Base-by-base conservation (phyloP, 2,797 vertebrate species). In the Muscicapa striata region DNA sequence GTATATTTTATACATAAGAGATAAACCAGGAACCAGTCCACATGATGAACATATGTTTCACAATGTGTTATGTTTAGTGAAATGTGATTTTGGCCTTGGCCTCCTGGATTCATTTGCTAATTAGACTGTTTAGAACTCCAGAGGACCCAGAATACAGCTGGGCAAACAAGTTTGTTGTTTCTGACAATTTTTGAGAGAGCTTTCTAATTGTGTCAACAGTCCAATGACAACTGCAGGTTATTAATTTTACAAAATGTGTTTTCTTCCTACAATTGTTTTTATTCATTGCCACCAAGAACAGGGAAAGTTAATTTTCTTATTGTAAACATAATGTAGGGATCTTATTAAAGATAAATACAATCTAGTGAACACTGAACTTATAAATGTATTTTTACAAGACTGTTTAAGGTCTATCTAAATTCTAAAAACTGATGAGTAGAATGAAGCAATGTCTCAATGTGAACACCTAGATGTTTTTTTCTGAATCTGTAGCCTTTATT, bases 401-500 rank as follows among this genome's bases (percentile, higher is more conserved):
- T 16, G 3, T 23, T 81, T 84, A 75, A 78, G 9, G 2, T 48
- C 17, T 15, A 24, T 32, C 61, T 81, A 78, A 51, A 73, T 91
- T 88, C 87, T 46, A 20, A 76, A 86, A 94, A 84, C 30, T 58
- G 13, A 55, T 67, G 38, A 73, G 36, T 72, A 83, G 73, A 32
- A 16, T 64, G 45, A 90, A 87, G 34, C 18, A 22, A 11, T 66
- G 48, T 17, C 21, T 70, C 24, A 23, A 10, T 63, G 27, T 80
- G 76, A 54, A 74, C 43, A 89, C 5, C 27, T 84, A 52, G 87
- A 70, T 83, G 38, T 90, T 94, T 97, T 90, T 94, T 97, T 93
- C 72, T 96, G 80, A 96, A 98, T 96, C 83, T 96, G 68, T 77
- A 95, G 95, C 66, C 93, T 96, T 96, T 97, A 92, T 96, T 97